Evolutionary conservation across 2,113 vertebrate species (phyloP), one percentile per base, ranked within the genome.

Genomic region (Toxostoma redivivum): DNA sequence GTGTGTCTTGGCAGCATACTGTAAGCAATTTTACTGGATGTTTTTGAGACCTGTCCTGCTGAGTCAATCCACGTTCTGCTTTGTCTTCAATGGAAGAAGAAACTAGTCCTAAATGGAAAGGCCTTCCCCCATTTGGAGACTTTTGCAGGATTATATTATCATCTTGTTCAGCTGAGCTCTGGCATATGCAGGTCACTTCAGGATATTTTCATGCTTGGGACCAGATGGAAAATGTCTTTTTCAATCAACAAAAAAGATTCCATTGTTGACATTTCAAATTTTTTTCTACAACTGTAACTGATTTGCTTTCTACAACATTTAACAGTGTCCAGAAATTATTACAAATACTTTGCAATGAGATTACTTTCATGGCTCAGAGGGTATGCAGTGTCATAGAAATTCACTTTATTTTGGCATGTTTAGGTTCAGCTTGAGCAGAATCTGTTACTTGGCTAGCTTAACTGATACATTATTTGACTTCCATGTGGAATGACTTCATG

Each of bases 221-320:
- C 92, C 95, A 97, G 96, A 97, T 94, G 95, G 93, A 95, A 96
- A 95, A 95, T 92, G 88, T 95, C 90, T 96, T 94, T 84, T 90
- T 88, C 69, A 95, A 93, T 96, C 90, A 96, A 91, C 82, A 95
- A 88, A 95, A 95, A 94, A 91, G 42, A 94, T 81, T 88, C 61
- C 61, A 40, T 92, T 95, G 86, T 95, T 97, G 95, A 96, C 72
- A 93, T 73, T 92, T 91, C 54, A 73, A 35, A 69, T 86, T 92
- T 96, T 95, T 96, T 65, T 77, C 78, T 95, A 94, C 80, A 94
- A 92, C 93, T 97, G 92, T 95, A 95, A 95, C 90, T 95, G 92
- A 97, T 92, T 97, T 93, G 44, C 84, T 94, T 94, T 97, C 94
- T 88, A 84, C 88, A 92, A 86, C 95, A 90, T 95, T 95, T 91